Evolutionary conservation across 1,140 invertebrate genomes (phyloP), one percentile per base, ranked within the genome.

Genomic region (Gryllus bimaculatus): DNA sequence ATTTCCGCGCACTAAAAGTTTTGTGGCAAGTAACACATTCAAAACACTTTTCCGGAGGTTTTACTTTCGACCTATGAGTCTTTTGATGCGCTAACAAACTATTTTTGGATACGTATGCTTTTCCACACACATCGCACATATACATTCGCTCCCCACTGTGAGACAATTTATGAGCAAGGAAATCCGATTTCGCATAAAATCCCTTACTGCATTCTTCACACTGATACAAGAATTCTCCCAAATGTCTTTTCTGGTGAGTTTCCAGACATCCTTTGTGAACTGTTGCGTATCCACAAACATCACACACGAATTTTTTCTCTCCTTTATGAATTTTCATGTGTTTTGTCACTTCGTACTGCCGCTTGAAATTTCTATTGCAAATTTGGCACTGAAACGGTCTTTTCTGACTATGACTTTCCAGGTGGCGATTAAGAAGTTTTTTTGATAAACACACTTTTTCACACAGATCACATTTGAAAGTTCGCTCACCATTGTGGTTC

Each of bases 181-280:
- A 80, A 47, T 86, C 85, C 15, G 84, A 84, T 39, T 88, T 77
- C 89, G 86, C 84, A 8, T 91, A 91, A 85, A 95, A 95, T 0
- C 90, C 88, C 82, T 94, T 94, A 21, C 89, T 89, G 83, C 93
- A 95, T 7, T 92, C 85, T 21, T 89, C 83, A 82, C 93, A 95
- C 73, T 82, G 83, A 8, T 83, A 83, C 0, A 83, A 84, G 75
- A 85, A 87, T 10, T 84, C 84, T 8, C 86, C 84, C 15, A 83
- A 83, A 78, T 88, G 87, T n/a, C 86, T 83, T 5, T 84, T 83
- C 39, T 85, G 83, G 80, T 88, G 87, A 0, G 82, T 84, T 0
- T 83, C 81, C n/a, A 88, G 78, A 21, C 85, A 85, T 10, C 84
- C 85, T 8, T 85, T 84, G n/a, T 87, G 86, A 0, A 85, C 83